phyloP scores from a whole-genome alignment of 64 coral and sea anemone species.

The Montipora sp. region DNA sequence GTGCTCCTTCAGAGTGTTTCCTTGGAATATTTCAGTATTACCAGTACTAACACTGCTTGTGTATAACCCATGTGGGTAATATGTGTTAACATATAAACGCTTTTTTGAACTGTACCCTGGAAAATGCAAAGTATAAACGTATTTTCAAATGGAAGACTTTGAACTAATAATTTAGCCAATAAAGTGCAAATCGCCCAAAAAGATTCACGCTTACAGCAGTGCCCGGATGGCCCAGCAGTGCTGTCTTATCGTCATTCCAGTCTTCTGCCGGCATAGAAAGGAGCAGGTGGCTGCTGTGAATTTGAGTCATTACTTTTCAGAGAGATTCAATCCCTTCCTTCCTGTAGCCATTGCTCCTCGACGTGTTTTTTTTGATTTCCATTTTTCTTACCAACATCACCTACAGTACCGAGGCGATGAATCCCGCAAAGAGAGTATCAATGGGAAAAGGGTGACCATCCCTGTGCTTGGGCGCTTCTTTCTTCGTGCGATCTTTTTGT shows the following conservation, averaged over 20 bases:
- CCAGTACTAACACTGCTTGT: neutral
- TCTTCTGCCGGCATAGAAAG: neutral
- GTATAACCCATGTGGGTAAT: slow-evolving; percentile 43
- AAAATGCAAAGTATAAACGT: slow-evolving; percentile 16
- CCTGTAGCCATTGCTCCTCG: slow-evolving; percentile 28
- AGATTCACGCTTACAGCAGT: neutral
- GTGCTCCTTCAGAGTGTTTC: neutral
- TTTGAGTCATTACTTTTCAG: neutral
- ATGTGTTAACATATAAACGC: slow-evolving; percentile 26
- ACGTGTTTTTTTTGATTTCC: neutral
- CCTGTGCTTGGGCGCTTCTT: neutral
- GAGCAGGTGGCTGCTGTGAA: slow-evolving; percentile 25
- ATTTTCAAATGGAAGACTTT: slow-evolving; percentile 16
- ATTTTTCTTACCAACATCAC: slow-evolving; percentile 8
- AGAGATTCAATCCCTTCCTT: slow-evolving; percentile 32
- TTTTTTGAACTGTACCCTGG: slow-evolving; percentile 8
- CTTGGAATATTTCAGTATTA: slow-evolving; percentile 9
- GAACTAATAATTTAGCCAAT: neutral
- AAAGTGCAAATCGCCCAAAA: neutral
- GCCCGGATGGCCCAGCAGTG: neutral
- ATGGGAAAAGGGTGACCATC: neutral
- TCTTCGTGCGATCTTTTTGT: neutral
- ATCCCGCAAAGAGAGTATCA: neutral
- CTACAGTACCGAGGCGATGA: neutral
- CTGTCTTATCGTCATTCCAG: neutral